Evolutionary conservation across 2,888 invertebrate genomes (phyloP), one percentile per base, ranked within the genome.

Genomic region (Himalopsyche tibetana): DNA sequence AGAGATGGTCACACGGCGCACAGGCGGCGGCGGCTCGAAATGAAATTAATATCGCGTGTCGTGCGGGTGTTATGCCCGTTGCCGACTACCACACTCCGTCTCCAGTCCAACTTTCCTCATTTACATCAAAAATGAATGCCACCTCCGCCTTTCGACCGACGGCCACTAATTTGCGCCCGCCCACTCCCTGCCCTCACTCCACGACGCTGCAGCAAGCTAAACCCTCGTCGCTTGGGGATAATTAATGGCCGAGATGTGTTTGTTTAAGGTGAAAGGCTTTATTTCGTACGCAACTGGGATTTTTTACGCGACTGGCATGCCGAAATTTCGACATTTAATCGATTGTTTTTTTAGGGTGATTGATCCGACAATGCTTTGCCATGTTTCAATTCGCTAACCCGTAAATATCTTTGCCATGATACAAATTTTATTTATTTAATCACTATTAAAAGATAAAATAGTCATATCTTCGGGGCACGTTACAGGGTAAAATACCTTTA

Each of bases 211-310:
- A 74, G 74, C 74, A 74, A 38, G 74, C 74, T 74, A 74, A 74
- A 74, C 84, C 42, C 80, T 80, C 63, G 79, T 40, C 82, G 79
- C 51, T 79, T 38, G 51, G 84, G 84, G 80, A 84, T 84, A 84
- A 84, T 84, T 84, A 84, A 84, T 84, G 84, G 84, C 51, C 38
- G 80, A 79, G 80, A 84, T 84, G 84, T 84, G 84, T 84, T 84
- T 84, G 84, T 84, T 84, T 84, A 56, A 84, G 79, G 79, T 84
- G 84, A 84, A 84, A 84, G 84, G 84, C 80, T 84, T 80, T 84
- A 80, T 42, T 40, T 36, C 55, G 74, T 74, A 74, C 36, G 81
- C 45, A 19, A 81, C 28, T 19, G 81, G 45, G 81, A 45, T 42
- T 74, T 40, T 51, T 83, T 83, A 45, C 69, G 83, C 83, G 51